These are phyloP conservation scores for Callinectes sapidus DNA, from an alignment of 2,888 invertebrate species.

Conservation along the genomic window DNA sequence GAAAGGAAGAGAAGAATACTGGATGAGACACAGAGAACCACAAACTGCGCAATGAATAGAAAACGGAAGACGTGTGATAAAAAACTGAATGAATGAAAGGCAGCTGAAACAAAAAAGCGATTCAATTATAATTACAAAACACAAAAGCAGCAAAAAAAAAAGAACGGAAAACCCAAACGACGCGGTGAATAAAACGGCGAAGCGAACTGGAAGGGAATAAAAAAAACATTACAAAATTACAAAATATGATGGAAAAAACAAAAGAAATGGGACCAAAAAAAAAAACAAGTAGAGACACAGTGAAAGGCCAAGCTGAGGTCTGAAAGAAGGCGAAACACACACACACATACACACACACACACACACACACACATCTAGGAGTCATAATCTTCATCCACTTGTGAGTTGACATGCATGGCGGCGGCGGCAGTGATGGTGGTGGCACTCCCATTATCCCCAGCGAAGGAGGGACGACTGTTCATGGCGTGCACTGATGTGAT, in stretches of 20 bases:
- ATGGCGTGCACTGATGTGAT: conserved; percentile 56
- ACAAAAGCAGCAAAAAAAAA: background rate
- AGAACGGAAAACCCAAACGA: background rate
- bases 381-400: conserved; percentile 63
- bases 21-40: too few species aligned
- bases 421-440: background rate
- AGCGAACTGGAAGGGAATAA: too few species aligned
- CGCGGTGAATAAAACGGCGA: too few species aligned
- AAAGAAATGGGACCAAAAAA: background rate
- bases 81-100: too few species aligned
- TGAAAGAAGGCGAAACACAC: background rate
- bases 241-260: background rate
- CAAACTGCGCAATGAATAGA: too few species aligned
- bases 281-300: background rate
- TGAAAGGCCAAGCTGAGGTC: background rate
- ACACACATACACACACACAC: background rate
- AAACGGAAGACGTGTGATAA: too few species aligned
- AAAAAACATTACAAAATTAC: too few species aligned
- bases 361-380: conserved; percentile 43
- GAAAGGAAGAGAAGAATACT: too few species aligned
- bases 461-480: background rate
- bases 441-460: background rate
- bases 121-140: background rate
- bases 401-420: background rate
- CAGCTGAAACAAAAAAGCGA: background rate